Evolutionary conservation across 1,140 invertebrate genomes (phyloP).

Genomic region (Meloidogyne hapla): DNA sequence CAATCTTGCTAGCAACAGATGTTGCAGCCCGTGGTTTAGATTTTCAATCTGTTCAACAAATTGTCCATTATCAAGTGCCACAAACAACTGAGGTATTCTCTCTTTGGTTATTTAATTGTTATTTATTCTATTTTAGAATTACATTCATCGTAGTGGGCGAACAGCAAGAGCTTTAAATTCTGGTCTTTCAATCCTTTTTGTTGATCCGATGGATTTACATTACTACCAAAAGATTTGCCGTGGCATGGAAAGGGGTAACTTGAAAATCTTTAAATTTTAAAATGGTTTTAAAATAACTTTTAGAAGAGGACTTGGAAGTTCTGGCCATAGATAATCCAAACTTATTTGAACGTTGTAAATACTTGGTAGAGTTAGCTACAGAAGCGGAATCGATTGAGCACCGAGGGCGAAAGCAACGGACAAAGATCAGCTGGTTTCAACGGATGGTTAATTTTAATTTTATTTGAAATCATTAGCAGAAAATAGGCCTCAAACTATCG

Average conservation of each 20-base stretch:
- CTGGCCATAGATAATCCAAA: conserved; percentile 74
- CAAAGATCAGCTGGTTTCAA: conserved; percentile 74
- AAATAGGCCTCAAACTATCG: too few relatives aligned
- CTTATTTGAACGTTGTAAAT: conserved; percentile 71
- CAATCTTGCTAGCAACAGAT: conserved; percentile 90
- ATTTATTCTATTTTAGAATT: conserved; percentile 70
- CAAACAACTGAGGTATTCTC: conserved; percentile 79
- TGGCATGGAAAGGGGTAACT: conserved; percentile 75
- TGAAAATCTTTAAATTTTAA: conserved; percentile 26
- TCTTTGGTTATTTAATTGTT: conserved; percentile 14
- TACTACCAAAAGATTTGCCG: conserved; percentile 79
- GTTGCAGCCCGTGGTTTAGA: conserved; percentile 94
- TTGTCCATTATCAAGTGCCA: conserved; percentile 96
- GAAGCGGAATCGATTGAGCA: conserved; percentile 78
- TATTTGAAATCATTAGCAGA: background rate
- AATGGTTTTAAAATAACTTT: too few relatives aligned
- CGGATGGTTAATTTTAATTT: conserved; percentile 65
- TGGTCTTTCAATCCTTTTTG: conserved; percentile 85
- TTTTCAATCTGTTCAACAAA: conserved; percentile 87
- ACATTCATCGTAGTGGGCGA: conserved; percentile 91
- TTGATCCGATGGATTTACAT: conserved; percentile 81
- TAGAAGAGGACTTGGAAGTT: conserved; percentile 77
- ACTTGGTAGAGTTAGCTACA: conserved; percentile 75
- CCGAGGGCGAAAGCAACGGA: conserved; percentile 68
- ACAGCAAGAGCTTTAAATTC: conserved; percentile 84